phyloP scores from a whole-genome alignment of 1,140 invertebrate species.

The Yoshiicerus persimilis region DNA sequence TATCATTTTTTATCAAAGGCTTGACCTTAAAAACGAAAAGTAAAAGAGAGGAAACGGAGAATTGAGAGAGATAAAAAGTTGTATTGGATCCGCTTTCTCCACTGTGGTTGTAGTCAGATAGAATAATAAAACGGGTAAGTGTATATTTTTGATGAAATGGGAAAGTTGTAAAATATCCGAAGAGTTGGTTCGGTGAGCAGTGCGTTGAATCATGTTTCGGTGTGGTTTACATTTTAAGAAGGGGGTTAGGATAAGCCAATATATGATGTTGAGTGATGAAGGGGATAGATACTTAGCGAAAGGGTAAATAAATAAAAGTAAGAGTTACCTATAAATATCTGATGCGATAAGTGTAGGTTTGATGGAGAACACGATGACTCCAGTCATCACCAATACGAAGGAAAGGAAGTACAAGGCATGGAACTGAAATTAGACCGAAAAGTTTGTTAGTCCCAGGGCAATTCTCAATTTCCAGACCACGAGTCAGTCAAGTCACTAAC shows the following conservation, averaged over 20 bases:
- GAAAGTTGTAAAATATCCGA: neutral
- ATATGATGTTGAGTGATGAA: neutral
- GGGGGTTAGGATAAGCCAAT: neutral
- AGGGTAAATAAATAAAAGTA: neutral
- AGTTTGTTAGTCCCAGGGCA: neutral
- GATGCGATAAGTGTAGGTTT: constrained; percentile 32
- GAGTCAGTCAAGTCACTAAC: neutral
- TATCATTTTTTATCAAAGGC: neutral
- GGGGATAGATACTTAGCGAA: neutral
- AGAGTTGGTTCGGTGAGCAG: neutral
- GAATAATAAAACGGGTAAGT: neutral
- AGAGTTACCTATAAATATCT: constrained; percentile 2
- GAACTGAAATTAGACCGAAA: constrained; percentile 63
- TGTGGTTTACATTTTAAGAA: neutral
- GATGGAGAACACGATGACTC: constrained; percentile 66
- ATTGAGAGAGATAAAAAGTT: neutral
- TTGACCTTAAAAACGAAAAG: neutral
- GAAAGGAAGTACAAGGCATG: constrained; percentile 78
- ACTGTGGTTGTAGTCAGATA: neutral
- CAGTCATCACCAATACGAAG: constrained; percentile 71
- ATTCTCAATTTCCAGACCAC: neutral
- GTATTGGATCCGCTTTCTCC: neutral
- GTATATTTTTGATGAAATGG: neutral
- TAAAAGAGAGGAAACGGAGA: neutral
- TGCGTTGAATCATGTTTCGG: neutral